phyloP scores from a whole-genome alignment of 1,140 invertebrate species.

The Lordiphosa stackelbergi region DNA sequence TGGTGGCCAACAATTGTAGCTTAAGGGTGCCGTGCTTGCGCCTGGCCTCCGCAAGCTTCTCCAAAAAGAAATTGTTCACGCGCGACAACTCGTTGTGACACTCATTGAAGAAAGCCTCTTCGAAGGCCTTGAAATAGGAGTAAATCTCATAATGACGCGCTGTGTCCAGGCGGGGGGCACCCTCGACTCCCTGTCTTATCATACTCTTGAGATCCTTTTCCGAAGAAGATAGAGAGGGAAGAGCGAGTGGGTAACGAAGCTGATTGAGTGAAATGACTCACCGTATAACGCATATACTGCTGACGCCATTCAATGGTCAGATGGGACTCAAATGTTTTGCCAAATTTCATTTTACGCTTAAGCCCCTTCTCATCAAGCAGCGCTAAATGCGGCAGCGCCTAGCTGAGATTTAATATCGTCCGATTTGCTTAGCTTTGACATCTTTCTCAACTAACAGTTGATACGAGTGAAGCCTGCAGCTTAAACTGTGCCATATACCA shows the following conservation, averaged over 20 bases:
- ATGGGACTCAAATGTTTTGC: conserved; percentile 62
- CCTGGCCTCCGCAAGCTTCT: conserved; percentile 97
- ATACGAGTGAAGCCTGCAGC: no score
- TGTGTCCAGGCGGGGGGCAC: conserved; percentile 17
- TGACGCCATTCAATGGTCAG: conserved; percentile 69
- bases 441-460: conserved; percentile 35
- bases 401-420: conserved; percentile 22
- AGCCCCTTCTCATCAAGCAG: conserved; percentile 14
- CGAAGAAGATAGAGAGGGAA: background rate
- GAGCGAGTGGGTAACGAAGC: background rate
- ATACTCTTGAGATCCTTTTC: conserved; percentile 55
- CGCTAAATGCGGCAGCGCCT: conserved; percentile 23
- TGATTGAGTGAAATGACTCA: conserved; percentile 21
- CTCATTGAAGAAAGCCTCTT: conserved; percentile 94
- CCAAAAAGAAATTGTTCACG: conserved; percentile 97
- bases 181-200: conserved; percentile 42
- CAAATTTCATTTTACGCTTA: conserved; percentile 59
- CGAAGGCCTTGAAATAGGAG: conserved; percentile 90
- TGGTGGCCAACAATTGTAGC: conserved; percentile 83
- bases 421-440: conserved; percentile 46
- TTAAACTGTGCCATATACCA: no score
- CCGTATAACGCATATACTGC: conserved; percentile 68
- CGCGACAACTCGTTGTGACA: conserved; percentile 95
- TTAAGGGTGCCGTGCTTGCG: conserved; percentile 93
- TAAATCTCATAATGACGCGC: background rate